Conservation (phyloP, 1,140 invertebrate genomes). For the Harpegnathos saltator region DNA sequence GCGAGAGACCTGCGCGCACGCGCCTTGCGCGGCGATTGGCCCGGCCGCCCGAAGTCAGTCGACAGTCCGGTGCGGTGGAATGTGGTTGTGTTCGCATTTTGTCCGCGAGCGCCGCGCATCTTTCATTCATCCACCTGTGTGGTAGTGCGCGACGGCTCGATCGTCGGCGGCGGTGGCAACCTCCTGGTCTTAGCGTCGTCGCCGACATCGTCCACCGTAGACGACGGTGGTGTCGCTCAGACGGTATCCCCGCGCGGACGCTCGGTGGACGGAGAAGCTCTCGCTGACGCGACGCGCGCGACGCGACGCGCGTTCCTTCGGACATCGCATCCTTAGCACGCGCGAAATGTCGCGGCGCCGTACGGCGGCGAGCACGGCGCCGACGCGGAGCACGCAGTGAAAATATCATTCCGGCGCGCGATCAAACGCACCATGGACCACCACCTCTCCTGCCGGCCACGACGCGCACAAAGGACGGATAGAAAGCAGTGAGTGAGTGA, state of each 20-base stretch:
- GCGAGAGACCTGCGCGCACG: slow-evolving; percentile 48
- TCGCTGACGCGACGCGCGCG: neutral
- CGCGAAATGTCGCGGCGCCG: slow-evolving; percentile 55
- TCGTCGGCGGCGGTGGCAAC: neutral
- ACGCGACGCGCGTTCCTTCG: slow-evolving; percentile 11
- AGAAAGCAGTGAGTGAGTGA: slow-evolving; percentile 81
- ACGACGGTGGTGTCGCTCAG: neutral
- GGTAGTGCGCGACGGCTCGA: slow-evolving; percentile 40
- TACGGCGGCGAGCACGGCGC: slow-evolving; percentile 42
- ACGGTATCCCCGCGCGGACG: too few species aligned
- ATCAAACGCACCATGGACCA: slow-evolving; percentile 76
- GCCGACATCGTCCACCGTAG: neutral
- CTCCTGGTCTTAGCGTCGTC: slow-evolving; percentile 16
- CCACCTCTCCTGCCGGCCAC: slow-evolving; percentile 51
- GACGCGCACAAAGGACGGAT: slow-evolving; percentile 81
- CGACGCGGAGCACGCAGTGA: slow-evolving; percentile 58
- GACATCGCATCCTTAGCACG: slow-evolving; percentile 8
- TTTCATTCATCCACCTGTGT: slow-evolving; percentile 70
- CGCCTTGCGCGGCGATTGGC: slow-evolving; percentile 69
- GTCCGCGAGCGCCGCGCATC: slow-evolving; percentile 68
- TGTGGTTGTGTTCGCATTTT: slow-evolving; percentile 71
- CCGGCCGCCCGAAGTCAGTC: slow-evolving; percentile 72
- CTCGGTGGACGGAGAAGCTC: neutral
- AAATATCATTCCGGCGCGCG: slow-evolving; percentile 54
- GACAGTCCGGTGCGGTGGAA: slow-evolving; percentile 77